Evolutionary conservation across 2,797 vertebrate species (phyloP).

Genomic region (Clarias fuscus): DNA sequence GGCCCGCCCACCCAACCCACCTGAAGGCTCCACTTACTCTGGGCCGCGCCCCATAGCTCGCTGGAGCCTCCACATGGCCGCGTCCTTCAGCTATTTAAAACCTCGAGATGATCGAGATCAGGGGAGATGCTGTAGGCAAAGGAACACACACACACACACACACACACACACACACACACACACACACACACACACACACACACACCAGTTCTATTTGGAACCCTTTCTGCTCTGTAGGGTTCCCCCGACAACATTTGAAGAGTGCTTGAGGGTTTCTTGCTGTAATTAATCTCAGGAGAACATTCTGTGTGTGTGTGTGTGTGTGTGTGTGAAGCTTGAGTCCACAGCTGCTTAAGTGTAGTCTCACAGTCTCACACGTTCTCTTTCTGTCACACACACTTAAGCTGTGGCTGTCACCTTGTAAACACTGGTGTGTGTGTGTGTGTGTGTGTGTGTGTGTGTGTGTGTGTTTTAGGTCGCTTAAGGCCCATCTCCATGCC

Average conservation of each 20-base stretch:
- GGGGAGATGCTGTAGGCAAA: constrained; percentile 81
- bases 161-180: constrained; percentile 7
- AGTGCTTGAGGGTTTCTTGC: background rate
- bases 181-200: background rate
- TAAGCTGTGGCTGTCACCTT: background rate
- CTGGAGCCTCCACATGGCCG: background rate
- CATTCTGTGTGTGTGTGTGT: constrained; percentile 1
- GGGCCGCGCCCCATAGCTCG: too few relatives aligned
- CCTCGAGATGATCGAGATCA: constrained; percentile 82
- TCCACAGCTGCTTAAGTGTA: constrained; percentile 6
- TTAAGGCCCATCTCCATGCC: constrained; percentile 90
- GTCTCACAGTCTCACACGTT: background rate
- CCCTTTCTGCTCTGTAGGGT: background rate
- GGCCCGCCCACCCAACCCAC: background rate
- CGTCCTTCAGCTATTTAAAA: background rate
- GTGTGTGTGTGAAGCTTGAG: background rate
- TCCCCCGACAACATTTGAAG: background rate
- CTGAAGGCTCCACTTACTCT: background rate
- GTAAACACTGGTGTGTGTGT: background rate
- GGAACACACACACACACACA: constrained; percentile 47
- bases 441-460: constrained; percentile 6
- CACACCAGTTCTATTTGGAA: background rate
- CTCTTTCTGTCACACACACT: background rate
- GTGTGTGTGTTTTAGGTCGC: constrained; percentile 71
- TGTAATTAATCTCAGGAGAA: constrained; percentile 2